Evolutionary conservation across 2,888 invertebrate genomes (phyloP).

Genomic region (Philopedon plagiatum): DNA sequence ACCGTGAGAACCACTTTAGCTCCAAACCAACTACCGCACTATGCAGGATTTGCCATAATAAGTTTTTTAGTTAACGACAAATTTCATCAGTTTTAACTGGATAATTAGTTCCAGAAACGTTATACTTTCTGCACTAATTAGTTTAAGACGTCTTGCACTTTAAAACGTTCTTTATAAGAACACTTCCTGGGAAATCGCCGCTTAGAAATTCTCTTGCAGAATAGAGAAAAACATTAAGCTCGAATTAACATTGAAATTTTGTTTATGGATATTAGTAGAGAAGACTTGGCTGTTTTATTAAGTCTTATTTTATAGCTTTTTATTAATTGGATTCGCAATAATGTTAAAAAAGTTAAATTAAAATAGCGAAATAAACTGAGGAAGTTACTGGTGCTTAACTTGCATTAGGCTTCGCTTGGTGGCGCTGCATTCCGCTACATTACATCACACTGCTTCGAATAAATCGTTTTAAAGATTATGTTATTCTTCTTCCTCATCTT

Average conservation of each 20-base stretch:
- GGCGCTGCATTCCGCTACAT: no score
- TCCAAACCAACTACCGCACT: neutral
- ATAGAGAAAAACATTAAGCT: slow-evolving; percentile 5
- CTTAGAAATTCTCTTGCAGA: slow-evolving; percentile 24
- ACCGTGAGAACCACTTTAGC: neutral
- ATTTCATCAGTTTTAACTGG: slow-evolving; percentile 42
- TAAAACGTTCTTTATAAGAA: slow-evolving; percentile 31
- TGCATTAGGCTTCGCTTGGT: neutral
- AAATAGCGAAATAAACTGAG: neutral
- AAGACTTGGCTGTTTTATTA: neutral
- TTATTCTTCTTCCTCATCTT: no score
- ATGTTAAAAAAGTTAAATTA: neutral
- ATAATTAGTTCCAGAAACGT: slow-evolving; percentile 39
- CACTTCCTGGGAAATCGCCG: slow-evolving; percentile 25
- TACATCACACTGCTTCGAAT: no score
- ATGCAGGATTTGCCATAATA: slow-evolving; percentile 2
- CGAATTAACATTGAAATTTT: slow-evolving; percentile 15
- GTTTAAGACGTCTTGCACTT: slow-evolving; percentile 31
- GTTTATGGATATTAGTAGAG: slow-evolving; percentile 9
- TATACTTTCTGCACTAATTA: slow-evolving; percentile 37
- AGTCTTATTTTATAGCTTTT: neutral
- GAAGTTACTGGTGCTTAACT: neutral
- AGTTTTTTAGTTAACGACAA: slow-evolving; percentile 39
- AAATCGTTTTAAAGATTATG: no score
- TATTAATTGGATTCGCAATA: neutral